Evolutionary conservation across 2,888 invertebrate genomes (phyloP).

Genomic region (Lasioglossum morio): DNA sequence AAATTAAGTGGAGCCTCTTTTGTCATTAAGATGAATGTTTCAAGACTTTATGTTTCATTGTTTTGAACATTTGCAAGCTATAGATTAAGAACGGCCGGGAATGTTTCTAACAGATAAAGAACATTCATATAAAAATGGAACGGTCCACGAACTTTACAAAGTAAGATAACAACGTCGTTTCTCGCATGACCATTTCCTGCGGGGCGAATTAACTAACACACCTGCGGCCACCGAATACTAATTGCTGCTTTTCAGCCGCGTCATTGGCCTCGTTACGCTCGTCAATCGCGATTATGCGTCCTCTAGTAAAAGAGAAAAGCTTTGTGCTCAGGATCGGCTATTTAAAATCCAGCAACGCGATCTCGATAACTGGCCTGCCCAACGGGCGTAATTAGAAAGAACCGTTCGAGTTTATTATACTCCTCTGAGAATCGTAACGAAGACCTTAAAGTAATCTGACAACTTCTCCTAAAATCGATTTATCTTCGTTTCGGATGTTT

Average conservation of each 20-base stretch:
- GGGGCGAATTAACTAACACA: conserved; percentile 9
- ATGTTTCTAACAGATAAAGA: background rate
- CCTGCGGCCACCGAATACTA: conserved; percentile 28
- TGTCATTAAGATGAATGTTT: background rate
- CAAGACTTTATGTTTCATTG: background rate
- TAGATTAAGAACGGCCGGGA: background rate
- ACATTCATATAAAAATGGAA: conserved; percentile 18
- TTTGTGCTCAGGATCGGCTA: conserved; percentile 53
- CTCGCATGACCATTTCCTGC: conserved; percentile 18
- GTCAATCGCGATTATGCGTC: conserved; percentile 41
- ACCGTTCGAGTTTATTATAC: conserved; percentile 75
- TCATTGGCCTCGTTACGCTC: conserved; percentile 57
- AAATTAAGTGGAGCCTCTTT: background rate
- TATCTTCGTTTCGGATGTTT: conserved; percentile 44
- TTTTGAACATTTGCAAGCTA: background rate
- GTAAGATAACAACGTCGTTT: conserved; percentile 30
- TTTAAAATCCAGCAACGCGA: conserved; percentile 67
- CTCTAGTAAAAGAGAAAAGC: conserved; percentile 27
- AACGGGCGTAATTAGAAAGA: conserved; percentile 75
- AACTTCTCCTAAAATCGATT: conserved; percentile 28
- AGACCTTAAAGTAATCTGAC: conserved; percentile 49
- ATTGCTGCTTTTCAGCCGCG: conserved; percentile 42
- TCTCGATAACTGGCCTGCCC: conserved; percentile 64
- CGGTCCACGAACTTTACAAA: background rate
- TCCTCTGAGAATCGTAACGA: conserved; percentile 76